Conservation (phyloP, 1,140 invertebrate genomes). For the Pissodes strobi region DNA sequence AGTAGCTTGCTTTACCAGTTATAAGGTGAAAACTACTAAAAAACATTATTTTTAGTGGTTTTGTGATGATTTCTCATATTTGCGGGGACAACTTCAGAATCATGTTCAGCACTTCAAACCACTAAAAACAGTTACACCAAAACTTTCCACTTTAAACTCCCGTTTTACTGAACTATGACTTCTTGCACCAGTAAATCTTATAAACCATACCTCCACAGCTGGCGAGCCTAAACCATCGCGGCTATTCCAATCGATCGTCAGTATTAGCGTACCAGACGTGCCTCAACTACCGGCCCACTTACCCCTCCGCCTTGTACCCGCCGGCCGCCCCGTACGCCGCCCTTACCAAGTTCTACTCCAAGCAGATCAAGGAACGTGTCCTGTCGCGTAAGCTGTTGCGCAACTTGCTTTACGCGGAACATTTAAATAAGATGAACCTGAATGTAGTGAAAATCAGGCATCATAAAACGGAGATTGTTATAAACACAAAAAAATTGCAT, state of each 20-base stretch:
- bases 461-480: constrained; percentile 62
- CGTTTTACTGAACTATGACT: too few relatives aligned
- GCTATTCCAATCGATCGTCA: constrained; percentile 60
- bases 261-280: constrained; percentile 56
- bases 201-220: too few relatives aligned
- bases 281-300: constrained; percentile 61
- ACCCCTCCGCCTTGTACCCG: constrained; percentile 67
- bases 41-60: too few relatives aligned
- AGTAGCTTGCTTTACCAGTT: too few relatives aligned
- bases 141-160: too few relatives aligned
- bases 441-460: constrained; percentile 59
- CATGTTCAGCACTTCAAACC: too few relatives aligned
- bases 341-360: constrained; percentile 74
- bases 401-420: constrained; percentile 70
- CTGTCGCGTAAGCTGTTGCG: constrained; percentile 73
- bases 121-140: too few relatives aligned
- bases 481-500: constrained; percentile 59
- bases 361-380: constrained; percentile 71
- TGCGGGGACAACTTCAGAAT: too few relatives aligned
- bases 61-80: too few relatives aligned
- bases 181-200: too few relatives aligned
- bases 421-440: constrained; percentile 60
- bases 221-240: constrained; percentile 56
- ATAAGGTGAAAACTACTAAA: too few relatives aligned
- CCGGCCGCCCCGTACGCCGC: constrained; percentile 70